These are phyloP conservation scores for Dorcus parallelipipedus DNA, from an alignment of 2,888 invertebrate species.

Conservation along the genomic window DNA sequence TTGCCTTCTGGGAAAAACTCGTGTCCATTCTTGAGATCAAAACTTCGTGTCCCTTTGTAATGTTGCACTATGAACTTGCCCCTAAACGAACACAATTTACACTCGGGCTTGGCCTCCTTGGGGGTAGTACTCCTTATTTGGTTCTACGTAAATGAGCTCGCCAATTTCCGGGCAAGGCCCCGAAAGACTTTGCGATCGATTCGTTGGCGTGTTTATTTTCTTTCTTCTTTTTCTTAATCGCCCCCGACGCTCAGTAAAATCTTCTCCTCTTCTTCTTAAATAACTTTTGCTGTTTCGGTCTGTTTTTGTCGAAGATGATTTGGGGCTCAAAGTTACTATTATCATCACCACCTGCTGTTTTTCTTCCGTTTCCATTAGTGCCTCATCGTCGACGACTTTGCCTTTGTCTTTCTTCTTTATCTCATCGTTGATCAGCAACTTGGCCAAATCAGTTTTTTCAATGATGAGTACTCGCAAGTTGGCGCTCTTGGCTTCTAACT, in stretches of 20 bases:
- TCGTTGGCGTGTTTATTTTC: conserved; percentile 2
- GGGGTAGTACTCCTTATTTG: conserved; percentile 52
- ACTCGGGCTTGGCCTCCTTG: conserved; percentile 49
- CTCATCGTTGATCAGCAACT: background rate
- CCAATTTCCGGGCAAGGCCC: background rate
- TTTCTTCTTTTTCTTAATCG: conserved; percentile 46
- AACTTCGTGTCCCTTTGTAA: conserved; percentile 62
- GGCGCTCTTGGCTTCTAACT: conserved; percentile 31
- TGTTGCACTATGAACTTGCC: conserved; percentile 64
- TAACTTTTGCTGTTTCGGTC: conserved; percentile 1
- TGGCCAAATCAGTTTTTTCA: conserved; percentile 35
- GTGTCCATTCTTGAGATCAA: conserved; percentile 60
- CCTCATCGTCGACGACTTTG: background rate
- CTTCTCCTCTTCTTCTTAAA: conserved; percentile 14
- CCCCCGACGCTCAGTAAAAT: conserved; percentile 29
- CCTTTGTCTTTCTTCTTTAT: background rate
- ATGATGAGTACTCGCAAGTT: conserved; percentile 32
- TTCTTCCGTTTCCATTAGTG: conserved; percentile 7
- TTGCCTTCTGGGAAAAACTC: conserved; percentile 53
- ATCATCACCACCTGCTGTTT: conserved; percentile 27
- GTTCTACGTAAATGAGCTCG: conserved; percentile 13
- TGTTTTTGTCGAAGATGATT: background rate
- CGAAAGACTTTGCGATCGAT: background rate
- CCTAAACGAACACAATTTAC: conserved; percentile 59
- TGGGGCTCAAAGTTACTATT: background rate